Percentiles rank a stretch among this genome's conserved stretches.
phyloP scores from a whole-genome alignment of 2,888 invertebrate species.

The Calliopum simillimum region DNA sequence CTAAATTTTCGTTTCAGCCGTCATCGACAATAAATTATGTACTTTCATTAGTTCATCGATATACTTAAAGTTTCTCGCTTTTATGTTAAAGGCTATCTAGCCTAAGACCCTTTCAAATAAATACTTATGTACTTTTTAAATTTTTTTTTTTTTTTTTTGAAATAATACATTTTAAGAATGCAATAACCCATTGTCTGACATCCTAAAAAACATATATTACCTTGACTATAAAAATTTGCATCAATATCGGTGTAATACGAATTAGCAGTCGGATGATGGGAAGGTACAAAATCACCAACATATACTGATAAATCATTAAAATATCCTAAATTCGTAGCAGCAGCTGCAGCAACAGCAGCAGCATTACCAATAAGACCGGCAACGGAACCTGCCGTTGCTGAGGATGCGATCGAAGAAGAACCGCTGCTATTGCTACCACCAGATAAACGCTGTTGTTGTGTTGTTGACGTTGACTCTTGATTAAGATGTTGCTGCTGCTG shows the following conservation, averaged over 20 bases:
- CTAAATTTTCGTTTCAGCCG: too few relatives aligned
- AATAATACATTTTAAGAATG: too few relatives aligned
- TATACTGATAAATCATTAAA: constrained; percentile 63
- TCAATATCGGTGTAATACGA: constrained; percentile 66
- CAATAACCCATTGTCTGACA: too few relatives aligned
- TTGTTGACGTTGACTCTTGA: constrained; percentile 37
- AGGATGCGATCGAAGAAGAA: constrained; percentile 45
- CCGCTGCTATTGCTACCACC: constrained; percentile 62
- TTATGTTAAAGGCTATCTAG: too few relatives aligned
- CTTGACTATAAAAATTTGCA: constrained; percentile 66
- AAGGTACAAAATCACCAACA: constrained; percentile 61
- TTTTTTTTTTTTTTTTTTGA: too few relatives aligned
- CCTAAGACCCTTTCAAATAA: too few relatives aligned
- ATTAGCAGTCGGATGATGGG: constrained; percentile 52
- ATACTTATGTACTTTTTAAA: too few relatives aligned
- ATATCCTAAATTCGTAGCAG: constrained; percentile 51
- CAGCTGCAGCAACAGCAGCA: constrained; percentile 12
- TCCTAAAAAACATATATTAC: constrained; percentile 48
- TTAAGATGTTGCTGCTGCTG: constrained; percentile 43
- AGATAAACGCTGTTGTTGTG: constrained; percentile 59
- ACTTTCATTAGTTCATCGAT: too few relatives aligned
- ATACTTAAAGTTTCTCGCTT: too few relatives aligned
- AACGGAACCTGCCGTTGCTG: constrained; percentile 34
- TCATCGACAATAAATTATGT: too few relatives aligned
- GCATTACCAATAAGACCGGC: constrained; percentile 29